phyloP scores from a whole-genome alignment of 2,888 invertebrate genomes.

The Dryadula phaetusa region DNA sequence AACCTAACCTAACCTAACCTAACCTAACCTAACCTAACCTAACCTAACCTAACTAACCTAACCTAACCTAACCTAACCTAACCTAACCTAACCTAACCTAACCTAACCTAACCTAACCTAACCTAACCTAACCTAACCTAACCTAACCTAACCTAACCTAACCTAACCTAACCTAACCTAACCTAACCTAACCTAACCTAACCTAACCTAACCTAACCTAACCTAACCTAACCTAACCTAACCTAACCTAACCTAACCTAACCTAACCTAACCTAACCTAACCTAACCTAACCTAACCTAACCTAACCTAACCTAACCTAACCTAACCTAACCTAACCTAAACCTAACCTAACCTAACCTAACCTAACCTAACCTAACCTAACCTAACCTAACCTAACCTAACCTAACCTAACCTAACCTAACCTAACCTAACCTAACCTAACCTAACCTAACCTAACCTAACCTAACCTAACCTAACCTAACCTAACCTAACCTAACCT shows the following conservation, averaged over 20 bases:
- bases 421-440: conserved; percentile 46
- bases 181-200: conserved; percentile 47
- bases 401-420: conserved; percentile 46
- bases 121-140: conserved; percentile 46
- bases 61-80: conserved; percentile 42
- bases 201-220: conserved; percentile 45
- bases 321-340: conserved; percentile 44
- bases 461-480: conserved; percentile 47
- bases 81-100: conserved; percentile 43
- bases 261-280: conserved; percentile 46
- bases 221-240: conserved; percentile 47
- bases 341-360: conserved; percentile 39
- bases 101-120: conserved; percentile 45
- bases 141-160: conserved; percentile 46
- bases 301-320: conserved; percentile 42
- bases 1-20: conserved; percentile 39
- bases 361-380: conserved; percentile 42
- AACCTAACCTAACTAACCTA: conserved; percentile 38
- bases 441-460: conserved; percentile 47
- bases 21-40: conserved; percentile 41
- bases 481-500: conserved; percentile 48
- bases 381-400: conserved; percentile 44
- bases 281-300: conserved; percentile 42
- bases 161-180: conserved; percentile 45
- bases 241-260: conserved; percentile 47